phyloP scores from a whole-genome alignment of 1,140 invertebrate genomes.

The Papilio machaon region DNA sequence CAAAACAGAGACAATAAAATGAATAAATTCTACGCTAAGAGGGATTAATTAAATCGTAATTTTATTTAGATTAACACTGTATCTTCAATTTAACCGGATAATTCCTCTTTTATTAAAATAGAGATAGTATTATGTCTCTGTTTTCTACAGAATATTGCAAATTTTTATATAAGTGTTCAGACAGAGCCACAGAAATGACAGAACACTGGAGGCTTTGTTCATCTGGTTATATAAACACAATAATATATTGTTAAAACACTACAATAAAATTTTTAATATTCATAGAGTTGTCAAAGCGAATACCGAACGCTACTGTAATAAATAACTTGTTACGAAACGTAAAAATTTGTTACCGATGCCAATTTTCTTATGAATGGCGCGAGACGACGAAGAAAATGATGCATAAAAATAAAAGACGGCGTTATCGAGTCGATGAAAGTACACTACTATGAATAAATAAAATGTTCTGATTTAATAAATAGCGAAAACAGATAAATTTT shows the following conservation, averaged over 20 bases:
- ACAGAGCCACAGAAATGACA: too few relatives aligned
- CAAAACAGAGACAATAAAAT: too few relatives aligned
- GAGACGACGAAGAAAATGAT: slow-evolving; percentile 6
- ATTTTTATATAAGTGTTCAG: too few relatives aligned
- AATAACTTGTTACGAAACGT: slow-evolving; percentile 25
- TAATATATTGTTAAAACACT: not conserved
- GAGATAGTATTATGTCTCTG: too few relatives aligned
- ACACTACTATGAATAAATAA: not conserved
- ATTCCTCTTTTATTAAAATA: too few relatives aligned
- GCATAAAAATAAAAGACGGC: not conserved
- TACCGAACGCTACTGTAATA: not conserved
- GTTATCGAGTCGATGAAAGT: not conserved
- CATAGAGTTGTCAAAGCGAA: slow-evolving; percentile 1
- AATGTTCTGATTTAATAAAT: not conserved
- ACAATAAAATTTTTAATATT: not conserved
- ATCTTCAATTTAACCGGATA: too few relatives aligned
- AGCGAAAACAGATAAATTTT: too few relatives aligned
- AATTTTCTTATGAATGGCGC: slow-evolving; percentile 20
- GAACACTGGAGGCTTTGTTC: not conserved
- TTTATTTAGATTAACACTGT: too few relatives aligned
- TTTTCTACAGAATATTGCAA: too few relatives aligned
- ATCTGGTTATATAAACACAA: not conserved
- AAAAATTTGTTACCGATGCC: slow-evolving; percentile 1
- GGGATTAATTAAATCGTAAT: too few relatives aligned
- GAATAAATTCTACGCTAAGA: too few relatives aligned